phyloP scores from a whole-genome alignment of 1,140 invertebrate genomes.

The Diprion similis region DNA sequence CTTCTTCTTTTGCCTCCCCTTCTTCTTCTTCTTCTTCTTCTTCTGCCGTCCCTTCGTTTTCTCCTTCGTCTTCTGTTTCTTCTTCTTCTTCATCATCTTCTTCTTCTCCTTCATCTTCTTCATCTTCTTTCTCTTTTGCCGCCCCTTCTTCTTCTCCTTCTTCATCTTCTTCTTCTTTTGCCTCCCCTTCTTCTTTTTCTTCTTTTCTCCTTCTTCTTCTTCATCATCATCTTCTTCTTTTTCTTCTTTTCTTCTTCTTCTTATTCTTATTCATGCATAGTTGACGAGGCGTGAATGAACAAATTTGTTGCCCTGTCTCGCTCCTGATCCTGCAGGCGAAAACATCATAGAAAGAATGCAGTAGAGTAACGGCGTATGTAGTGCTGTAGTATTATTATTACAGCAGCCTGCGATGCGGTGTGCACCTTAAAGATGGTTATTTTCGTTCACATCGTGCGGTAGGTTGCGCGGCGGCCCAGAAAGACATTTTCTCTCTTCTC shows the following conservation, averaged over 20 bases:
- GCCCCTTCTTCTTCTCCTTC: too few species aligned
- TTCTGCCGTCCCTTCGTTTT: neutral
- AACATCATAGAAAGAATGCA: neutral
- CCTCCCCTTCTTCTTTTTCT: neutral
- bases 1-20: neutral
- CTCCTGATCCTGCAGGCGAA: neutral
- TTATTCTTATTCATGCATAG: neutral
- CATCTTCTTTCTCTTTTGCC: neutral
- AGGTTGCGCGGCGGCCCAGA: slow-evolving; percentile 37
- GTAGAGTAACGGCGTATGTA: neutral
- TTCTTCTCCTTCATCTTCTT: neutral
- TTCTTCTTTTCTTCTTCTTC: neutral
- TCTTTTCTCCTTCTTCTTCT: too few species aligned
- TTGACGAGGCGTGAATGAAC: neutral
- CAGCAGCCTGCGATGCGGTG: slow-evolving; percentile 21
- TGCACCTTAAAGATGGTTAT: slow-evolving; percentile 33
- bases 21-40: neutral
- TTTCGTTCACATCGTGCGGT: slow-evolving; percentile 41
- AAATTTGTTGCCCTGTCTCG: neutral
- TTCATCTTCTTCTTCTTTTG: neutral
- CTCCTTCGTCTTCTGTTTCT: neutral
- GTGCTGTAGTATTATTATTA: slow-evolving; percentile 25
- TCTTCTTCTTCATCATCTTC: neutral
- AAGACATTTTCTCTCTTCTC: neutral
- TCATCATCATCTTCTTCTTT: neutral